phyloP scores from a whole-genome alignment of 2,888 invertebrate species.

The Clepsis dumicolana region DNA sequence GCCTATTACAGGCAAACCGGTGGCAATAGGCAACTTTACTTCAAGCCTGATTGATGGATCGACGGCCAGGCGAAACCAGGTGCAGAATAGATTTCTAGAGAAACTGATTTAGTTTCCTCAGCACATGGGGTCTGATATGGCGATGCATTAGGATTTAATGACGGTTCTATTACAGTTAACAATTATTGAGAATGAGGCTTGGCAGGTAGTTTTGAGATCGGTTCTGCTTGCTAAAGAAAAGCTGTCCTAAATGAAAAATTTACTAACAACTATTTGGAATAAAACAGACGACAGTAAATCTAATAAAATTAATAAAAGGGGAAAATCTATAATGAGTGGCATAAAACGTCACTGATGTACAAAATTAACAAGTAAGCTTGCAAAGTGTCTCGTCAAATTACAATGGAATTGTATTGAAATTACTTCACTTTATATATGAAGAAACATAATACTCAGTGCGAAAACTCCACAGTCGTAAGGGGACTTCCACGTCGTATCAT shows the following conservation, averaged over 20 bases:
- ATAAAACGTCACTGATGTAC: background rate
- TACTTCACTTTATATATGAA: conserved; percentile 25
- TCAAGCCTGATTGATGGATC: conserved; percentile 74
- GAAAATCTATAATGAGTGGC: background rate
- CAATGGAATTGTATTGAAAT: conserved; percentile 19
- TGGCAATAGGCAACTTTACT: conserved; percentile 69
- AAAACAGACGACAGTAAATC: too few relatives aligned
- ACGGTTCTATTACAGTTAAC: background rate
- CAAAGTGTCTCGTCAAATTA: background rate
- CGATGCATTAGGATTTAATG: background rate
- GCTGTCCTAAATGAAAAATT: too few relatives aligned
- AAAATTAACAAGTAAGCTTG: background rate
- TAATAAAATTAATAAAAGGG: too few relatives aligned
- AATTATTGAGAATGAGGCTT: background rate
- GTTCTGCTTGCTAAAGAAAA: background rate
- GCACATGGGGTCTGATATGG: conserved; percentile 25
- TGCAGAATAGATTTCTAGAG: conserved; percentile 70
- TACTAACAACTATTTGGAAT: too few relatives aligned
- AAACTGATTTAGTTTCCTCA: conserved; percentile 54
- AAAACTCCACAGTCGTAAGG: conserved; percentile 20
- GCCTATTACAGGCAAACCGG: conserved; percentile 69
- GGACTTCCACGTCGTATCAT: conserved; percentile 22
- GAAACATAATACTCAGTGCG: conserved; percentile 22
- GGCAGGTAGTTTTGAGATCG: background rate
- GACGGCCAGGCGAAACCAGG: conserved; percentile 68